Evolutionary conservation across 2,888 invertebrate genomes (phyloP), one percentile per base, ranked within the genome.

Genomic region (Caradrina kadenii): DNA sequence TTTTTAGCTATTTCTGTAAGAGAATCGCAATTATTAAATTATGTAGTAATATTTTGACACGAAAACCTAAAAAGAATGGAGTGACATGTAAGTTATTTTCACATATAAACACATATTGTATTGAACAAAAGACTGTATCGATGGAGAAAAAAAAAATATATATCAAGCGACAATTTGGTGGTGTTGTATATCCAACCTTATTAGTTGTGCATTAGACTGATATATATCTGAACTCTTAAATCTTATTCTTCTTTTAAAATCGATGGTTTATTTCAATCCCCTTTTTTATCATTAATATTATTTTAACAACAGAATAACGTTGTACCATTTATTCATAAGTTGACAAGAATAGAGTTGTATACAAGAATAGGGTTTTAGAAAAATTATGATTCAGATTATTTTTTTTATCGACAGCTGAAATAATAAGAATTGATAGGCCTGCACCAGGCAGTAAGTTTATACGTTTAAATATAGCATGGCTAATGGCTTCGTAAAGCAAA

Each of bases 351-450:
- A 8, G 35, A 35, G 1, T 7, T 3, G n/a, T n/a, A n/a, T n/a
- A n/a, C n/a, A n/a, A n/a, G 1, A 31, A 31, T 31, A 31, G 8
- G 35, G 35, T 35, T 22, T 26, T 13, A 39, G 17, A 15, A 5
- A 13, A 64, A 35, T 53, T 45, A 15, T 21, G 4, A 54, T 54
- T 48, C 13, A 35, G 15, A 54, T 48, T 19, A n/a, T 21, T 4
- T 35, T 67, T 64, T 54, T 7, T 54, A 48, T 48, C 42, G 8
- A 48, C 64, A 63, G 67, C n/a, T 6, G 11, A 45, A 48, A 45
- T 53, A 45, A 1, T 17, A 1, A 35, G 4, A 63, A 35, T 8
- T 4, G 8, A 15, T 17, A 54, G 53, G n/a, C 63, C 64, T 17
- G 31, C 15, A 22, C 19, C 48, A 17, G 8, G 1, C 22, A 55